A percentile compares a stretch with the other conserved stretches of the same genome.
Evolutionary conservation across 1,140 invertebrate genomes (phyloP).

Genomic region (Orussus abietinus): DNA sequence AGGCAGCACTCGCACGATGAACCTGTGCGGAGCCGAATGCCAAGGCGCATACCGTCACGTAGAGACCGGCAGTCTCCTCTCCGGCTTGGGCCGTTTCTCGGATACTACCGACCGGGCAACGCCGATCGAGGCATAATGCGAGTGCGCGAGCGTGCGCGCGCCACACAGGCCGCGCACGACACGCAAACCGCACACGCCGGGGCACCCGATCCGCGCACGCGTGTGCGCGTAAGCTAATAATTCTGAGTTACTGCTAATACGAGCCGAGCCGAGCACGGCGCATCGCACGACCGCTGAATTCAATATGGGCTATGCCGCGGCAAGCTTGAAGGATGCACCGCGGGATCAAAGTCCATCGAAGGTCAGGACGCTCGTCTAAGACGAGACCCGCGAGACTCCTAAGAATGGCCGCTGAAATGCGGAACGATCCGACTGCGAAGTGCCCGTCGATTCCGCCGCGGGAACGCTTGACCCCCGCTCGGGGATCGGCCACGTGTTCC

Average conservation of each 20-base stretch:
- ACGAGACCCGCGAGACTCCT: not conserved
- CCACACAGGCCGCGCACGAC: too few species aligned
- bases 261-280: slow-evolving; percentile 4
- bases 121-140: slow-evolving; percentile 6
- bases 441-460: too few species aligned
- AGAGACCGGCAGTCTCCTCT: slow-evolving; percentile 12
- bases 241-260: slow-evolving; percentile 31
- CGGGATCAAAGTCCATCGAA: slow-evolving; percentile 17
- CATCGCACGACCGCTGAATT: slow-evolving; percentile 18
- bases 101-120: slow-evolving; percentile 11
- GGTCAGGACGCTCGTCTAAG: slow-evolving; percentile 12
- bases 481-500: too few species aligned
- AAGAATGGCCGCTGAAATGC: not conserved
- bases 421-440: not conserved
- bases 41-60: slow-evolving; percentile 19
- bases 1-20: too few species aligned
- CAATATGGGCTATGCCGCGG: slow-evolving; percentile 17
- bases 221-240: slow-evolving; percentile 31
- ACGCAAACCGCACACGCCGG: too few species aligned
- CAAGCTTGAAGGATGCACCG: slow-evolving; percentile 19
- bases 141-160: slow-evolving; percentile 7
- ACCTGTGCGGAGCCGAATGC: too few species aligned
- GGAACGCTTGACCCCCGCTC: too few species aligned
- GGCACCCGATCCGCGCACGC: too few species aligned
- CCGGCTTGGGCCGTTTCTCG: slow-evolving; percentile 16